Evolutionary conservation across 2,888 invertebrate genomes (phyloP), one percentile per base, ranked within the genome.

Genomic region (Perizoma flavofasciatum): DNA sequence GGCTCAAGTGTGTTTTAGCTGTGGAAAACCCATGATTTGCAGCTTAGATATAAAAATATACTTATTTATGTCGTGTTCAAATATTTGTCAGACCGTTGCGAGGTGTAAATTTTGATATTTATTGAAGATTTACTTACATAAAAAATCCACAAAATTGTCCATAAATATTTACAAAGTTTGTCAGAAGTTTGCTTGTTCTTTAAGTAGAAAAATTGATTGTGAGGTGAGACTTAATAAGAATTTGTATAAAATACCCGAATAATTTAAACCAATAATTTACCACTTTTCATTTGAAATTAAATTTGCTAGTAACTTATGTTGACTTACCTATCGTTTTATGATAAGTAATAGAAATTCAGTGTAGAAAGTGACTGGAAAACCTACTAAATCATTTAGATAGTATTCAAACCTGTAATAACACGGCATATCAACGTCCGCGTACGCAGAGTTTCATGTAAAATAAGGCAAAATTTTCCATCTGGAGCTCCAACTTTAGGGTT

Each of bases 81-180:
- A 59, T 55, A 60, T 55, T 60, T 51, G 55, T 51, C 37, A n/a
- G 39, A 35, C 7, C 35, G 43, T 43, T 51, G 46, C 46, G 59
- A 45, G 32, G 55, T 61, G 55, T 56, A 33, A 48, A 35, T 49
- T 59, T 47, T 35, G 11, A 10, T 59, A 55, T 55, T 39, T 59
- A 46, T 4, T 33, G 7, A 54, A 8, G 40, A 37, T 37, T 45
- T 41, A 37, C 22, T 22, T 4, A 44, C 7, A 37, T 41, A 40
- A 33, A 46, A 55, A 59, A 50, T 59, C 49, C 41, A 37, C 44
- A 41, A 54, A n/a, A 39, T 35, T 40, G 11, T 37, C 37, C 11
- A 55, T 37, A n/a, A 54, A 43, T 50, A 50, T 59, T 59, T 55
- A 37, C 46, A 22, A 22, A 22, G 6, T 6, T 22, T 3, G 9